Evolutionary conservation across 2,888 invertebrate genomes (phyloP).

Genomic region (Caenorhabditis sp.): DNA sequence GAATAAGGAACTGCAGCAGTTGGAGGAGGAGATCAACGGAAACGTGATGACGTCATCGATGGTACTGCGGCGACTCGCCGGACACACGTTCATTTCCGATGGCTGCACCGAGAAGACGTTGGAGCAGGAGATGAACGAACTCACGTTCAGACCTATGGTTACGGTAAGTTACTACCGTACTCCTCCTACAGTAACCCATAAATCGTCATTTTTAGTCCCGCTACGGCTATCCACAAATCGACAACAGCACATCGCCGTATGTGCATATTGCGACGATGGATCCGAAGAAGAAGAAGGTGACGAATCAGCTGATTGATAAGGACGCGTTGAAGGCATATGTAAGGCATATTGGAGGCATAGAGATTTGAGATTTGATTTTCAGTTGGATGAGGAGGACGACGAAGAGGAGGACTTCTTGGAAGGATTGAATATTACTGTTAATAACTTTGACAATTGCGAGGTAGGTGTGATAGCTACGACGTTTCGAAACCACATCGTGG

Average conservation of each 20-base stretch:
- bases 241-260: slow-evolving; percentile 48
- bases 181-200: background rate
- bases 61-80: slow-evolving; percentile 62
- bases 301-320: slow-evolving; percentile 63
- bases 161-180: slow-evolving; percentile 23
- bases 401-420: slow-evolving; percentile 77
- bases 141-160: slow-evolving; percentile 70
- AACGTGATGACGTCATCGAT: slow-evolving; percentile 72
- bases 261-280: slow-evolving; percentile 70
- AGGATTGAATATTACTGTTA: slow-evolving; percentile 79
- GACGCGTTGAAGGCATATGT: slow-evolving; percentile 60
- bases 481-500: too few relatives aligned
- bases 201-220: slow-evolving; percentile 6
- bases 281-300: slow-evolving; percentile 58
- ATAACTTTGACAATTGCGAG: slow-evolving; percentile 78
- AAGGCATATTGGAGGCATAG: slow-evolving; percentile 31
- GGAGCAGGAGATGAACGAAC: slow-evolving; percentile 73
- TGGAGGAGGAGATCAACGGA: slow-evolving; percentile 72
- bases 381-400: slow-evolving; percentile 66
- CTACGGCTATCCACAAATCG: slow-evolving; percentile 75
- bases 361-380: slow-evolving; percentile 13
- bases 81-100: slow-evolving; percentile 48
- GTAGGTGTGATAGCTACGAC: slow-evolving; percentile 69
- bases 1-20: slow-evolving; percentile 68
- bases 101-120: slow-evolving; percentile 69